These are phyloP conservation scores for Notoglanidium macrostoma DNA, from an alignment of 2,797 vertebrate genomes.

Conservation along the genomic window DNA sequence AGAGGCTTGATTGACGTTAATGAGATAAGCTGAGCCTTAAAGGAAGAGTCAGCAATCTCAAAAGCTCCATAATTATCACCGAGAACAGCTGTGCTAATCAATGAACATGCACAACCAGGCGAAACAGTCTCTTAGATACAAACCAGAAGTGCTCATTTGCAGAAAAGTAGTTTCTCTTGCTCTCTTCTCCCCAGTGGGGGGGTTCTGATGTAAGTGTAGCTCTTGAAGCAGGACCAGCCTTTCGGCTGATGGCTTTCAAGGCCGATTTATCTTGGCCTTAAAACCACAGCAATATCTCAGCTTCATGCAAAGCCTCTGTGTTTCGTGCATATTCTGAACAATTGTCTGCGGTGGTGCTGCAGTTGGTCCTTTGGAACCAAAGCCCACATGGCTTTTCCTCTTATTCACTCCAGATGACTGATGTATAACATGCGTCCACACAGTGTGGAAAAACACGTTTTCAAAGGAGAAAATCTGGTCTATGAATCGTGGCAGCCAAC, in stretches of 20 bases:
- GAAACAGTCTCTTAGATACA: conserved; percentile 28
- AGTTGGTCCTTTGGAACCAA: conserved; percentile 60
- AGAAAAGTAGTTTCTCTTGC: conserved; percentile 14
- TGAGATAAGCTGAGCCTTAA: conserved; percentile 29
- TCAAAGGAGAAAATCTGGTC: conserved; percentile 80
- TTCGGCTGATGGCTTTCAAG: conserved; percentile 70
- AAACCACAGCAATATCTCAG: conserved; percentile 70
- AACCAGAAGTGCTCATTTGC: conserved; percentile 35
- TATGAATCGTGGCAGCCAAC: conserved; percentile 58
- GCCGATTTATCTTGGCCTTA: conserved; percentile 71
- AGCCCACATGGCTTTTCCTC: conserved; percentile 48
- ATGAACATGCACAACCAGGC: conserved; percentile 1
- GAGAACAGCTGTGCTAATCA: conserved; percentile 35
- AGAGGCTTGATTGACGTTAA: conserved; percentile 31
- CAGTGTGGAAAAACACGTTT: conserved; percentile 75
- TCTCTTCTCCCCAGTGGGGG: neutral
- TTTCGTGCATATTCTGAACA: conserved; percentile 60
- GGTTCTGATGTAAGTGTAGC: conserved; percentile 72
- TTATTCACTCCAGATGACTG: conserved; percentile 79
- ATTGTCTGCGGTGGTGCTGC: conserved; percentile 59
- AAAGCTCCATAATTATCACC: conserved; percentile 39
- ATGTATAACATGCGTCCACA: conserved; percentile 62
- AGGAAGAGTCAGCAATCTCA: conserved; percentile 28
- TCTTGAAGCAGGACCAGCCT: conserved; percentile 70
- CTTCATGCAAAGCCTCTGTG: conserved; percentile 57